Conservation (phyloP, 92 coral and sea anemone species). For the Epizoanthus stellaris region DNA sequence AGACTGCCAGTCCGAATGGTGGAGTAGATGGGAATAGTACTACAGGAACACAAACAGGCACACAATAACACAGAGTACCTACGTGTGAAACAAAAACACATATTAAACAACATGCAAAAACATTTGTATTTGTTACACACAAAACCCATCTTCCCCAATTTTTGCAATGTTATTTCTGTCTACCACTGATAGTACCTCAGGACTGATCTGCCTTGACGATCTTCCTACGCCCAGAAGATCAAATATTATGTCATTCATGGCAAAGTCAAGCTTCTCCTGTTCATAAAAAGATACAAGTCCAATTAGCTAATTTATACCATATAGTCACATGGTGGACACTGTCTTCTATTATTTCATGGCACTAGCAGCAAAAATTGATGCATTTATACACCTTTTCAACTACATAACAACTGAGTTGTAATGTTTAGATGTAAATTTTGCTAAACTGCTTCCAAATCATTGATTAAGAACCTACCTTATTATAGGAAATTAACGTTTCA, state of each 20-base stretch:
- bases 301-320: background rate
- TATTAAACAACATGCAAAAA: background rate
- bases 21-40: no score
- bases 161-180: background rate
- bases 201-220: conserved; percentile 84
- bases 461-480: no score
- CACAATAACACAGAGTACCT: background rate
- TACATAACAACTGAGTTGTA: no score
- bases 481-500: no score
- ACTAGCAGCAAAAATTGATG: no score
- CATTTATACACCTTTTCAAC: no score
- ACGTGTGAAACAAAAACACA: background rate
- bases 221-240: conserved; percentile 96
- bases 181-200: conserved; percentile 80
- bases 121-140: background rate
- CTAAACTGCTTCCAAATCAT: no score
- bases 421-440: no score
- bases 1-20: no score
- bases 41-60: no score
- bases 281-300: background rate
- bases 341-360: no score
- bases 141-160: background rate
- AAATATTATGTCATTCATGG: conserved; percentile 96
- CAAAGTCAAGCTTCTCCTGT: conserved; percentile 97
- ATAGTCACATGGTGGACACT: background rate